Evolutionary conservation across 2,797 vertebrate genomes (phyloP).

Genomic region (Vultur gryphus): DNA sequence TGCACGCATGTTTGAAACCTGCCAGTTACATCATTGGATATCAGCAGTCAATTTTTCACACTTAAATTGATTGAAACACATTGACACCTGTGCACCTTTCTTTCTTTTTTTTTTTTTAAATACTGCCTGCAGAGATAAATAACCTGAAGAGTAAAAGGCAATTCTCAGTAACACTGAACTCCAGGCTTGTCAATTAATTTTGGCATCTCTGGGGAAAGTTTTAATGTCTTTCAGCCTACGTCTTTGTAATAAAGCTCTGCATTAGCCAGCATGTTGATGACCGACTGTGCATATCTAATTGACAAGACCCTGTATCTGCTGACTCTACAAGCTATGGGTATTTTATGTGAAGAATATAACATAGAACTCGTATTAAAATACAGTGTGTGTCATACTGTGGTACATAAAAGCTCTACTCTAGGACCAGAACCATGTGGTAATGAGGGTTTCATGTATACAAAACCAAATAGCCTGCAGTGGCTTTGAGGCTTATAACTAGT

Average conservation of each 20-base stretch:
- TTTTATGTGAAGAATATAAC: neutral
- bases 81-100: neutral
- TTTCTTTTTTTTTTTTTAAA: neutral
- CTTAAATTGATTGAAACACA: neutral
- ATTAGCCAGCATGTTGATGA: neutral
- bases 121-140: neutral
- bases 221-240: neutral
- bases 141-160: neutral
- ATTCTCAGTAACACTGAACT: neutral
- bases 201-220: neutral
- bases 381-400: neutral
- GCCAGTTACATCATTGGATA: neutral
- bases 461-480: neutral
- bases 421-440: neutral
- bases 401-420: neutral
- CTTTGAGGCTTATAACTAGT: neutral
- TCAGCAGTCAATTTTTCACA: neutral
- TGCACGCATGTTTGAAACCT: neutral
- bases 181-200: neutral
- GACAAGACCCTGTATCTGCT: neutral
- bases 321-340: neutral
- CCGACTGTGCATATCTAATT: neutral
- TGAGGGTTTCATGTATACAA: neutral
- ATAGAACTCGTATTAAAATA: neutral
- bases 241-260: neutral